Base-by-base conservation (phyloP, 1,140 invertebrate species). In the Polyergus mexicanus region DNA sequence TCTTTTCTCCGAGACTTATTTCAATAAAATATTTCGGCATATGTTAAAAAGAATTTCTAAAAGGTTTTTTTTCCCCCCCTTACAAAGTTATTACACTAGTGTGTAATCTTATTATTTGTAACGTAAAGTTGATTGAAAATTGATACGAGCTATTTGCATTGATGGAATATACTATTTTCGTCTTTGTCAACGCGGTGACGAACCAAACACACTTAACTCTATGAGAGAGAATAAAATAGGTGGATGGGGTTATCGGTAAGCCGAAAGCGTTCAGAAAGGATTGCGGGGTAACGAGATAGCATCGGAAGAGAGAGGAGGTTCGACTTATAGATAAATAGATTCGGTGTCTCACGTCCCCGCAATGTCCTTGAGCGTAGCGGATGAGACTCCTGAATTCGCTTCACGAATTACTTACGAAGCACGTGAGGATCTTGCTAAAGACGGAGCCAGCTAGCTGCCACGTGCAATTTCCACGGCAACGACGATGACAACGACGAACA, bases 351-450 rank as follows among this genome's bases (percentile, higher is more conserved):
- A 25, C 60, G 32, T 74, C 32, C 62, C 41, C 22, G 47, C 58
- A 35, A 54, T 72, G 86, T 86, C 85, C 84, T 92, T 86, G 90
- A 83, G 41, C n/a, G 22, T 41, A 7, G 86, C 87, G 84, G 84
- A 91, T 76, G 84, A 86, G 85, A 86, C 84, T 87, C 72, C 62
- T 84, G 78, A 88, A 93, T 93, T 93, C 92, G 87, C 87, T 91
- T 87, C 92, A 91, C 91, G 91, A 93, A 92, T 92, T 92, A 92
- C 91, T 92, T 92, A 91, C 69, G 87, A 87, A 85, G 87, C 72
- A 92, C 92, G 92, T 91, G 92, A 92, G 77, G 22, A 86, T 88
- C 84, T 75, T 93, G 86, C 84, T 56, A 89, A 92, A 77, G 63
- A 71, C 75, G 51, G n/a, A 38, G 44, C 77, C 56, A 85, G 41